Base-by-base conservation (phyloP, 2,113 vertebrate genomes). In the Catagonus wagneri region DNA sequence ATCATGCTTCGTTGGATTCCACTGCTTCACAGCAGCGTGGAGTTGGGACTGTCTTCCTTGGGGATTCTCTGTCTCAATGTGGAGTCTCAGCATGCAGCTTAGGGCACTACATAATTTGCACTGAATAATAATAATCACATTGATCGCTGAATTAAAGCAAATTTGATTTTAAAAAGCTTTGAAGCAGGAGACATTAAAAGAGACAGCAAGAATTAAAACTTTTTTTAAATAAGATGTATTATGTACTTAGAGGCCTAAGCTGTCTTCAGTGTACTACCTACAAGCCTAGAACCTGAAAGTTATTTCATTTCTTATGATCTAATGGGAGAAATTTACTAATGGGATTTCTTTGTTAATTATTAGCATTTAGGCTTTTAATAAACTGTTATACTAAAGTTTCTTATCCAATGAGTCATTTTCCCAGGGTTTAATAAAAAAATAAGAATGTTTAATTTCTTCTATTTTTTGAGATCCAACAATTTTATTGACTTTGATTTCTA, bases 91-190 rank as follows among this genome's bases (percentile, higher is more conserved):
- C 25, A 54, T 22, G 14, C 20, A 89, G 34, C 54, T 86, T 20
- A 66, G 34, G 12, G 54, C 4, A 84, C 44, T 34, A 52, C 9
- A 20, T 58, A 88, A 91, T 66, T 92, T 90, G 20, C 19, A 50
- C 36, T 78, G 5, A 94, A 69, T 95, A 90, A 83, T 58, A 88
- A 78, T 63, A 87, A 95, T 32, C 61, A 44, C 15, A 91, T 83
- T 95, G 90, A 86, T 27, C 60, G n/a, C 12, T 83, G 7, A 66
- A 71, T 94, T 87, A 79, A 86, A 85, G 93, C 83, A 83, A 27
- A 94, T 90, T 83, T 89, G 72, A 85, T 89, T 7, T 58, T 96
- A 80, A 92, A 94, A 95, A 92, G 68, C 92, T 87, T 27, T 84
- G 65, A 94, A 81, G 25, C 52, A 61, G 19, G 68, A 89, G 17